These are phyloP conservation scores for Drosophila stalkeri DNA, from an alignment of 2,888 invertebrate species.

Conservation along the genomic window DNA sequence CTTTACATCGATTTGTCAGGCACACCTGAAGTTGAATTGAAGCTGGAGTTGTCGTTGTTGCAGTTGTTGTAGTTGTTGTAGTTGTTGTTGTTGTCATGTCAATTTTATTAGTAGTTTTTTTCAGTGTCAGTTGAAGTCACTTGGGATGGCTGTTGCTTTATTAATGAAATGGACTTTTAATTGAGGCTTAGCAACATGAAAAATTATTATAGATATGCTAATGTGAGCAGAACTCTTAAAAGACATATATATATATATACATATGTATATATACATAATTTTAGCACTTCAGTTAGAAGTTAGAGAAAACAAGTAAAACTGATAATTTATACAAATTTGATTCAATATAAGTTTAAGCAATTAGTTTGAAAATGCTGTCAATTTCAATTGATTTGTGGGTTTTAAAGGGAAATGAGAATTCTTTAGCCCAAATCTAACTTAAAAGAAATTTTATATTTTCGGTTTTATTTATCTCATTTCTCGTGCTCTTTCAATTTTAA, in stretches of 20 bases:
- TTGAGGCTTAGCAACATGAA: slow-evolving; percentile 16
- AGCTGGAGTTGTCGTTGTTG: slow-evolving; percentile 19
- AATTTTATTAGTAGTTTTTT: slow-evolving; percentile 38
- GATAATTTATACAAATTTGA: not conserved
- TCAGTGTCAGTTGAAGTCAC: slow-evolving; percentile 51
- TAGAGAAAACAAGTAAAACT: not conserved
- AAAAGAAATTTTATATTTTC: too few relatives aligned
- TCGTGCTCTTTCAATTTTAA: not conserved
- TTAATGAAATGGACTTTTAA: slow-evolving; percentile 35
- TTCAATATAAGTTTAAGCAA: not conserved
- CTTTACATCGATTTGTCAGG: slow-evolving; percentile 59
- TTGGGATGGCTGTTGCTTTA: slow-evolving; percentile 32
- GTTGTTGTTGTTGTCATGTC: slow-evolving; percentile 18
- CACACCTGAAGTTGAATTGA: slow-evolving; percentile 50
- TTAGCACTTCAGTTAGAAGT: not conserved
- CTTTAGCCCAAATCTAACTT: too few relatives aligned
- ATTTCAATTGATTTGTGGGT: too few relatives aligned
- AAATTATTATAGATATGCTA: slow-evolving; percentile 47
- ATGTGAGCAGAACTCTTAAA: slow-evolving; percentile 16
- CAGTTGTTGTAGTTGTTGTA: slow-evolving; percentile 1
- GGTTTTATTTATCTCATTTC: not conserved
- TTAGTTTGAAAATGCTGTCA: not conserved
- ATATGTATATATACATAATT: not conserved
- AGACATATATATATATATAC: not conserved
- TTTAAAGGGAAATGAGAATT: too few relatives aligned